Evolutionary conservation across 2,888 invertebrate genomes (phyloP), one percentile per base, ranked within the genome.

Genomic region (Boloria selene): DNA sequence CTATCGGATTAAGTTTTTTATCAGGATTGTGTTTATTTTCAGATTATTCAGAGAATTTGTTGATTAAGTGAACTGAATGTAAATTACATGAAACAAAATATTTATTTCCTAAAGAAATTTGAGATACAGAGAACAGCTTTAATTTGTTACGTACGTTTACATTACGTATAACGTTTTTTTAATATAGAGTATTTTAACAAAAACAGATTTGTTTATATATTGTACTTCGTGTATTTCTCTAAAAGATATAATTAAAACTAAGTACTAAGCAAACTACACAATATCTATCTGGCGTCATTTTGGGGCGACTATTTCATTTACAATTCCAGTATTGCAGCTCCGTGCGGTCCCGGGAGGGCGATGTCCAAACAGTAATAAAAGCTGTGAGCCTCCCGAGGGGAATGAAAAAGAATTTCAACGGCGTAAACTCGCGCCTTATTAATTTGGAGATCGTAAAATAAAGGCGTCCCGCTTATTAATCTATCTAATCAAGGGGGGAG

Each of bases 391-490:
- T 61, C 54, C 26, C 52, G 51, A 16, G 58, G 49, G 67, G 55
- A 49, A 71, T 69, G 67, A 70, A 68, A 70, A 70, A 69, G 67
- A 65, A 60, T 70, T 68, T 49, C 42, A 67, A 18, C 53, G 64
- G 63, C 72, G 71, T 72, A 70, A 73, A 74, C 70, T 72, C 68
- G 65, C 67, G 70, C 68, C 71, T 76, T 74, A 75, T 75, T 76
- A 77, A 75, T 75, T 76, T 73, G 70, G 71, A 73, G 64, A 72
- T 73, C 70, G 71, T 70, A 69, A 73, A 74, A 72, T 70, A 72
- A 73, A 71, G 69, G 69, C 64, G 67, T 67, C 68, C 61, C 72
- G 67, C 74, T 73, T 75, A 76, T 74, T 74, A 76, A 75, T 75
- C 74, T 64, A 63, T 67, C 71, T 72, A 77, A 77, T 77, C 71